These are phyloP conservation scores for Romanogobio albipinnatus DNA, from an alignment of 2,113 vertebrate genomes.

Conservation along the genomic window DNA sequence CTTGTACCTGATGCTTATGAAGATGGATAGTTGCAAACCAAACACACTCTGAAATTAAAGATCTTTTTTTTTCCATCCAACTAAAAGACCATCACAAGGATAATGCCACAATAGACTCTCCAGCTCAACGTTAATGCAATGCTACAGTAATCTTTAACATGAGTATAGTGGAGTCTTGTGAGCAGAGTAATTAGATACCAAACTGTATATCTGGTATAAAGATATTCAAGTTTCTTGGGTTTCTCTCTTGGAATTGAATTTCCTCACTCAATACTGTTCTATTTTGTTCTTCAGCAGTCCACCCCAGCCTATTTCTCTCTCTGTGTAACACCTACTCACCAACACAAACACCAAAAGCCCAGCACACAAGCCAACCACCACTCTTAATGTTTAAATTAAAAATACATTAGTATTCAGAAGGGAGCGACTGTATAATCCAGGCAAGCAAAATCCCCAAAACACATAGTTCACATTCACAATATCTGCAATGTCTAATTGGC, in stretches of 20 bases:
- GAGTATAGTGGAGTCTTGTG: not conserved
- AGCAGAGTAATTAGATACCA: not conserved
- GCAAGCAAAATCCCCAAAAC: not conserved
- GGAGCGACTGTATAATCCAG: not conserved
- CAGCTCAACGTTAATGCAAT: not conserved
- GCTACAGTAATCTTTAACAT: not conserved
- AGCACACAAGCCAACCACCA: not conserved
- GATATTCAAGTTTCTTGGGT: not conserved
- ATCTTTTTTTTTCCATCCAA: not conserved
- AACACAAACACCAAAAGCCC: conserved; percentile 8
- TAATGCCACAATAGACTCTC: not conserved
- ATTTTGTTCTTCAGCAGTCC: not conserved
- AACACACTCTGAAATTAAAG: not conserved
- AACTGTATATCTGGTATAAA: not conserved
- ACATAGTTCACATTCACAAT: not conserved
- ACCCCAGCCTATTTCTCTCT: not conserved
- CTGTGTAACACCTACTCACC: not conserved
- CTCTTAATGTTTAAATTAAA: not conserved
- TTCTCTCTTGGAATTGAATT: conserved; percentile 11
- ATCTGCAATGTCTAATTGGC: not conserved
- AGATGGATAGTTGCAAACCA: not conserved
- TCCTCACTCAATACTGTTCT: not conserved
- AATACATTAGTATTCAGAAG: conserved; percentile 23
- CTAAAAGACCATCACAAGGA: not conserved
- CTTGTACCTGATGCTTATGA: not conserved